Percentiles rank a stretch among this genome's conserved stretches.
Evolutionary conservation across 2,113 vertebrate species (phyloP).

Genomic region (Sphaerodactylus townsendi): DNA sequence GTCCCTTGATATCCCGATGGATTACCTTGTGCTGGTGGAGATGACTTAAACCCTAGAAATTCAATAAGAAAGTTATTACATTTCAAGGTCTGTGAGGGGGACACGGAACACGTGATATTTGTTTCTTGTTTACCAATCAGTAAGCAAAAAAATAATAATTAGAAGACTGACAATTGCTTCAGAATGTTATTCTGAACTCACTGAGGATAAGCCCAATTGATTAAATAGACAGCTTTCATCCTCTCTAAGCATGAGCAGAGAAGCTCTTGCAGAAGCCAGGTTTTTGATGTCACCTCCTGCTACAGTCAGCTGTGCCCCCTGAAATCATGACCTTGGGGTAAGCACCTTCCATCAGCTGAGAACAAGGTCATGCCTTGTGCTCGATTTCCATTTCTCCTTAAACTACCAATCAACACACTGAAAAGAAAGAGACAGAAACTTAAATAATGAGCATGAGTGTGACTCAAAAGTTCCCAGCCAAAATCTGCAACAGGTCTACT

Average conservation of each 20-base stretch:
- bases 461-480: not conserved
- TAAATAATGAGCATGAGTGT: not conserved
- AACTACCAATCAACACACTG: not conserved
- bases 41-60: slow-evolving; percentile 92
- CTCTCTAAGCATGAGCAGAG: too few species aligned
- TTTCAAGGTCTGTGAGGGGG: not conserved
- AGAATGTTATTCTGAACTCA: slow-evolving; percentile 23
- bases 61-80: slow-evolving; percentile 26
- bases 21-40: slow-evolving; percentile 99
- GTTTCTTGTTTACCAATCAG: slow-evolving; percentile 36
- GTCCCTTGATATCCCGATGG: slow-evolving; percentile 98
- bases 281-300: too few species aligned
- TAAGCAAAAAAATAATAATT: slow-evolving; percentile 11
- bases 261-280: too few species aligned
- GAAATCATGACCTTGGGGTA: too few species aligned
- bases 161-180: slow-evolving; percentile 37
- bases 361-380: too few species aligned
- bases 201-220: slow-evolving; percentile 11
- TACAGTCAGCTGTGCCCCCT: too few species aligned
- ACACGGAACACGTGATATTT: slow-evolving; percentile 52
- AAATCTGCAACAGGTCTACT: too few species aligned
- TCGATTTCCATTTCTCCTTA: too few species aligned
- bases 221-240: not conserved
- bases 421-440: not conserved
- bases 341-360: too few species aligned